A percentile compares a stretch with the other conserved stretches of the same genome.
Conservation (phyloP, 1,140 invertebrate genomes). For the Saxidomus purpurata region DNA sequence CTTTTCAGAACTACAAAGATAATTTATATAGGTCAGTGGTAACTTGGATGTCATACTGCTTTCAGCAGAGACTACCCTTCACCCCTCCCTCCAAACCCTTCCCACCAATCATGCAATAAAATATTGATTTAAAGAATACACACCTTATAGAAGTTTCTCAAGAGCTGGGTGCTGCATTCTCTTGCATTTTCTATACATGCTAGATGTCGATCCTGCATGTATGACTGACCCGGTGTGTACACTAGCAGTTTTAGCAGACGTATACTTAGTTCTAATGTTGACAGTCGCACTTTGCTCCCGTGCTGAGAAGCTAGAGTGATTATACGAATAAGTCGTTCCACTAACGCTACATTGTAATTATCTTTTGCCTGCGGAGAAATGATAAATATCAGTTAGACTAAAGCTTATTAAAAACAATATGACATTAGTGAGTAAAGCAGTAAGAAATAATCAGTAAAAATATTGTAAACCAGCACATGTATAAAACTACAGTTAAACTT, state of each 20-base stretch:
- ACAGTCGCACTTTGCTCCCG: slow-evolving; percentile 92
- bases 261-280: slow-evolving; percentile 96
- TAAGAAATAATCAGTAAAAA: too few species aligned
- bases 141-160: slow-evolving; percentile 97
- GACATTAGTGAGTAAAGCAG: too few species aligned
- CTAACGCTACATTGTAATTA: slow-evolving; percentile 91
- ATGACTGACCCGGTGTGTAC: slow-evolving; percentile 87
- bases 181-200: slow-evolving; percentile 92
- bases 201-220: slow-evolving; percentile 90
- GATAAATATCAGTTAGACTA: neutral
- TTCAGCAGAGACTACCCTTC: too few species aligned
- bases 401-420: too few species aligned
- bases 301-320: slow-evolving; percentile 93
- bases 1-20: too few species aligned
- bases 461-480: too few species aligned
- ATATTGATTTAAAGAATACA: neutral
- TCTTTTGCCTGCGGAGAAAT: slow-evolving; percentile 80
- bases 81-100: too few species aligned
- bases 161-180: slow-evolving; percentile 94
- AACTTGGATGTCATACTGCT: too few species aligned
- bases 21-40: too few species aligned
- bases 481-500: too few species aligned
- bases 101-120: too few species aligned
- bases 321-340: slow-evolving; percentile 93
- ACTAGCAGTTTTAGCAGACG: slow-evolving; percentile 91